Conservation (phyloP, 2,113 vertebrate genomes). For the Dromiciops gliroides region DNA sequence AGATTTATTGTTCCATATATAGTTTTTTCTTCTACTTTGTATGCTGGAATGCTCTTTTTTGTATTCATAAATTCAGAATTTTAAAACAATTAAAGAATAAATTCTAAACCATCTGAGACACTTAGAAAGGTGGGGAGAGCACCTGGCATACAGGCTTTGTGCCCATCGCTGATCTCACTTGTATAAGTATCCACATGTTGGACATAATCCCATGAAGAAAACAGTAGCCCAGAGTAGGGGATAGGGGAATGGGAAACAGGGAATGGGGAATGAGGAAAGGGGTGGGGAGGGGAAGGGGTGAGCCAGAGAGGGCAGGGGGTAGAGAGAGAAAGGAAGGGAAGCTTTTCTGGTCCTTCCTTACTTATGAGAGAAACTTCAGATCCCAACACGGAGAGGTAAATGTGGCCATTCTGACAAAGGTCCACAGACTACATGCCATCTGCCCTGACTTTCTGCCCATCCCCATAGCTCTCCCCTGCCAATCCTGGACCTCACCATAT, state of each 20-base stretch:
- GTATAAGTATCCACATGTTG: neutral
- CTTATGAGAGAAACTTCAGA: neutral
- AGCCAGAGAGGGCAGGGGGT: no score
- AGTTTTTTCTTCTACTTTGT: neutral
- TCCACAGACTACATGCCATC: slow-evolving; percentile 57
- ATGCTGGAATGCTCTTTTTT: neutral
- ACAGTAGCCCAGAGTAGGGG: neutral
- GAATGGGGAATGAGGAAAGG: no score
- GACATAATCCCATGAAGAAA: neutral
- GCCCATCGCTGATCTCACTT: neutral
- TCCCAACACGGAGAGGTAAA: neutral
- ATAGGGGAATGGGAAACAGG: no score
- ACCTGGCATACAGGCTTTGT: neutral
- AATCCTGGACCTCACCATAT: slow-evolving; percentile 9
- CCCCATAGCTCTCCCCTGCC: slow-evolving; percentile 16
- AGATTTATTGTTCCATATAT: neutral
- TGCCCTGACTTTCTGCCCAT: slow-evolving; percentile 72
- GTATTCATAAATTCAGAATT: neutral
- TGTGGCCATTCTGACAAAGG: neutral
- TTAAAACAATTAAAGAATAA: neutral
- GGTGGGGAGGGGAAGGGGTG: no score
- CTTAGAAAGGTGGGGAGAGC: neutral
- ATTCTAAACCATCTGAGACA: neutral
- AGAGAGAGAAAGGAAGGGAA: neutral
- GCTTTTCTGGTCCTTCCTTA: neutral